These are phyloP conservation scores for Apamea anceps DNA, from an alignment of 2,888 invertebrate species.

Conservation along the genomic window DNA sequence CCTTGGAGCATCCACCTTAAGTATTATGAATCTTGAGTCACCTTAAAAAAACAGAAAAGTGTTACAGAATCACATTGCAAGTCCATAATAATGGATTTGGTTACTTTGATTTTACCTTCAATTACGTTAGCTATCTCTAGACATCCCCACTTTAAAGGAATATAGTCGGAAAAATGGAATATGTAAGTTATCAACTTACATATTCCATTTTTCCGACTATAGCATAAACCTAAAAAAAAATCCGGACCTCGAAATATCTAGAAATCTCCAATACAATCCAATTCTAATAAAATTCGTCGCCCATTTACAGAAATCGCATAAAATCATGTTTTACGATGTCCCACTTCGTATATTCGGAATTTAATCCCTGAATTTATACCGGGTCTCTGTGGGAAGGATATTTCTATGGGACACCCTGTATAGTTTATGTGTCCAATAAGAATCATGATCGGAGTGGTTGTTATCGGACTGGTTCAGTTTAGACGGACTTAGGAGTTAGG, in stretches of 20 bases:
- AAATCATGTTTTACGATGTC: slow-evolving; percentile 77
- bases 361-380: slow-evolving; percentile 60
- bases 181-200: slow-evolving; percentile 20
- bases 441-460: slow-evolving; percentile 72
- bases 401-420: slow-evolving; percentile 71
- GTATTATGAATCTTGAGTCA: background rate
- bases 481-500: slow-evolving; percentile 20
- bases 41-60: no score
- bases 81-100: background rate
- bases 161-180: no score
- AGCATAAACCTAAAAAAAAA: slow-evolving; percentile 36
- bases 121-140: background rate
- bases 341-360: slow-evolving; percentile 70
- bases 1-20: no score
- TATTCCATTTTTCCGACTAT: slow-evolving; percentile 17
- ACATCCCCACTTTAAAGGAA: slow-evolving; percentile 5
- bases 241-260: slow-evolving; percentile 42
- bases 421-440: slow-evolving; percentile 72
- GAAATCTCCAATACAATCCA: slow-evolving; percentile 63
- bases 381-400: slow-evolving; percentile 38
- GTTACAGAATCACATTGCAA: no score
- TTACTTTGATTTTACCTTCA: background rate
- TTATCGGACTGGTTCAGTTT: slow-evolving; percentile 28
- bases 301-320: slow-evolving; percentile 68
- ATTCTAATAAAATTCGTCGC: slow-evolving; percentile 69